Evolutionary conservation across 2,888 invertebrate genomes (phyloP).

Genomic region (Pseudococcus longispinus): DNA sequence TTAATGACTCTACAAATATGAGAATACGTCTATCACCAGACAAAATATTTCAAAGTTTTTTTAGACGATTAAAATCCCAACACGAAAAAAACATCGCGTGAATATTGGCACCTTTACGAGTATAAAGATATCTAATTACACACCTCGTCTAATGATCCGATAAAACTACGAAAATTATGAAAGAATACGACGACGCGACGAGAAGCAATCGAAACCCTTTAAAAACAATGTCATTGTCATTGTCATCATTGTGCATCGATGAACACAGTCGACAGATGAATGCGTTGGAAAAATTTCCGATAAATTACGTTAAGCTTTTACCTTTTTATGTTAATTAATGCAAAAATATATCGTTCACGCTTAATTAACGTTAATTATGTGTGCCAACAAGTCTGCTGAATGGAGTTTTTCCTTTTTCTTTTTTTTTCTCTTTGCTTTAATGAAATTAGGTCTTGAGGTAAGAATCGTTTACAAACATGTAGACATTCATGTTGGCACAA

Average conservation of each 20-base stretch:
- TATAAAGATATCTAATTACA: neutral
- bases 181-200: neutral
- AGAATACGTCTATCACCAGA: too few relatives aligned
- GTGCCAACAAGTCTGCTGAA: conserved; percentile 47
- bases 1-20: too few relatives aligned
- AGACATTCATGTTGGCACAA: neutral
- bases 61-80: neutral
- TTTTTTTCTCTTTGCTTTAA: conserved; percentile 27
- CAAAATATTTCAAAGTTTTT: neutral
- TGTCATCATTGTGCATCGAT: conserved; percentile 16
- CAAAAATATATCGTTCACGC: conserved; percentile 38
- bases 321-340: conserved; percentile 52
- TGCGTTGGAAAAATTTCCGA: conserved; percentile 21
- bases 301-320: conserved; percentile 50
- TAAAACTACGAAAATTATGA: neutral
- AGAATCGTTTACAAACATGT: conserved; percentile 36
- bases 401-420: conserved; percentile 46
- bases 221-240: conserved; percentile 36
- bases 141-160: neutral
- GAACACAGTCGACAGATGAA: conserved; percentile 9
- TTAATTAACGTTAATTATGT: conserved; percentile 54
- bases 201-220: neutral
- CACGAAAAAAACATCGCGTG: neutral
- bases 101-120: neutral
- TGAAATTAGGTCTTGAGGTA: conserved; percentile 48